These are phyloP conservation scores for Drosophila phalerata DNA, from an alignment of 2,888 invertebrate species.

Conservation along the genomic window DNA sequence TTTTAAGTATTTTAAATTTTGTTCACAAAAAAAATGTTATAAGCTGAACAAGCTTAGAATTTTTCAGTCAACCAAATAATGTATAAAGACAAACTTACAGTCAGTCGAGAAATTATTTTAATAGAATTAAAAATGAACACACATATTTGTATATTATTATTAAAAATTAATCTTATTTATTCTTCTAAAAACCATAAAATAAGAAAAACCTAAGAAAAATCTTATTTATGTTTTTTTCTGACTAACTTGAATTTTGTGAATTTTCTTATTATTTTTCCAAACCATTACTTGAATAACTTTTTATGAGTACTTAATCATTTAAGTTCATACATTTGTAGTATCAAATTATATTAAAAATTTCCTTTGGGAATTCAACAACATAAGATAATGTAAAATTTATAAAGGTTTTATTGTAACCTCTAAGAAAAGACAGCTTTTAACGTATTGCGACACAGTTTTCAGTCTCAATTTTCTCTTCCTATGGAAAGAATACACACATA, in stretches of 20 bases:
- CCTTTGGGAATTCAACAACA: too few species aligned
- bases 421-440: background rate
- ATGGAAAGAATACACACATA: background rate
- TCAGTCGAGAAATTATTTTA: background rate
- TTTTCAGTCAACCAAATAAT: conserved; percentile 20
- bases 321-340: too few species aligned
- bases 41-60: conserved; percentile 19
- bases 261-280: too few species aligned
- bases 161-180: background rate
- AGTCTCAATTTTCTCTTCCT: background rate
- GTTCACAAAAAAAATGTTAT: conserved; percentile 8
- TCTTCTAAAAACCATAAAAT: background rate
- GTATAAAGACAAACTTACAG: background rate
- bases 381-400: too few species aligned
- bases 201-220: too few species aligned
- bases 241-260: too few species aligned
- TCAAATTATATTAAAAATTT: too few species aligned
- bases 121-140: background rate
- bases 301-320: too few species aligned
- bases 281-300: too few species aligned
- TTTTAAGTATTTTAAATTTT: background rate
- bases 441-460: background rate
- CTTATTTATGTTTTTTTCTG: too few species aligned
- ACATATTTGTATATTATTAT: background rate
- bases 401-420: too few species aligned